A percentile compares a stretch with the other conserved stretches of the same genome.
Conservation (phyloP, 2,113 vertebrate species). For the Empidonax alnorum region DNA sequence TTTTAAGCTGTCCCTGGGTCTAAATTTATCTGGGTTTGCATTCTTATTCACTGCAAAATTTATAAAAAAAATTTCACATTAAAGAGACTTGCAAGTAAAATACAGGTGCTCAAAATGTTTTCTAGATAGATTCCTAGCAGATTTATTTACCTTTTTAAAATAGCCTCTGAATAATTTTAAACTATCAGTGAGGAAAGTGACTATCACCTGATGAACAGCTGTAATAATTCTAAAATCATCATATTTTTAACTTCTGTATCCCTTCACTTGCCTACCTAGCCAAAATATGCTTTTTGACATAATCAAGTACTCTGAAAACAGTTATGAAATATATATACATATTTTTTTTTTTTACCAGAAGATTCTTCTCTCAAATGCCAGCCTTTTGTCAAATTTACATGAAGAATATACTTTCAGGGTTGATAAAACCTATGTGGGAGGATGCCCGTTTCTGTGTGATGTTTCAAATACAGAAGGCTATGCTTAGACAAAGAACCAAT, state of each 20-base stretch:
- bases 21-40: background rate
- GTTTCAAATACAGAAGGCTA: background rate
- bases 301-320: background rate
- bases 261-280: background rate
- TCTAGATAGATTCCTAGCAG: background rate
- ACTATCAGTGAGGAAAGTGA: background rate
- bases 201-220: background rate
- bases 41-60: background rate
- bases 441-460: background rate
- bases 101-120: background rate
- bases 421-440: background rate
- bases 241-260: background rate
- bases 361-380: background rate
- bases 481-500: background rate
- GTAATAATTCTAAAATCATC: background rate
- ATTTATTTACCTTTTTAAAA: background rate
- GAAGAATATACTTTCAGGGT: background rate
- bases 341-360: background rate
- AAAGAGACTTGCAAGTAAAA: background rate
- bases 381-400: background rate
- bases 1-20: background rate
- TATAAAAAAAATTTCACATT: background rate
- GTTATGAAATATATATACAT: background rate
- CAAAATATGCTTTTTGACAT: background rate
- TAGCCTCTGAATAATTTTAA: background rate